Conservation (phyloP, 2,797 vertebrate genomes). For the Sebastes cheni region DNA sequence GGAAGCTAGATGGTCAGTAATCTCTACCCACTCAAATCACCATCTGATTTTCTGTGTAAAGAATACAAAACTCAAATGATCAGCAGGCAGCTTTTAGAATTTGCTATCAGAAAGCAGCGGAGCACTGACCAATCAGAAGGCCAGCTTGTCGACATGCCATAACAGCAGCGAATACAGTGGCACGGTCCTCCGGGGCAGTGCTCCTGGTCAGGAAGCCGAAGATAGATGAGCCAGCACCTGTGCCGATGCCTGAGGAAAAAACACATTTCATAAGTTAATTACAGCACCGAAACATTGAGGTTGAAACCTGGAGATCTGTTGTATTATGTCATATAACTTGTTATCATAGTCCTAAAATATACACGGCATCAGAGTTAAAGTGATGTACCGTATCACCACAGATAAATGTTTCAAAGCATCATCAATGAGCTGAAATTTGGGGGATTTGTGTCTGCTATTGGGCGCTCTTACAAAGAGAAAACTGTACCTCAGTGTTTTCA, state of each 20-base stretch:
- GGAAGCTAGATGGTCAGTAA: neutral
- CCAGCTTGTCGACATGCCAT: slow-evolving; percentile 89
- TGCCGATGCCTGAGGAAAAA: slow-evolving; percentile 80
- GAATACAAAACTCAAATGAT: neutral
- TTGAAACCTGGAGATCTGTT: neutral
- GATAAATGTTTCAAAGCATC: neutral
- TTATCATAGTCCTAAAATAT: neutral
- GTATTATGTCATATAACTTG: neutral
- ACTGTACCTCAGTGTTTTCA: neutral
- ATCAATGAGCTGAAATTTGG: neutral
- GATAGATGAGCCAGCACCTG: slow-evolving; percentile 86
- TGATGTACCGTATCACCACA: neutral
- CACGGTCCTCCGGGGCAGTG: slow-evolving; percentile 80
- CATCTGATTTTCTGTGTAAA: neutral
- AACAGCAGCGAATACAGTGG: slow-evolving; percentile 85
- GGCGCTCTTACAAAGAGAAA: no score
- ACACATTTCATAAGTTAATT: neutral
- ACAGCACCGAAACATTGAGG: neutral
- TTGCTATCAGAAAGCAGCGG: neutral
- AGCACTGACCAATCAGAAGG: slow-evolving; percentile 85
- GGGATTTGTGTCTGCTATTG: neutral
- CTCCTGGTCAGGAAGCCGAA: slow-evolving; percentile 85
- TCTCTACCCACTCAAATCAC: neutral
- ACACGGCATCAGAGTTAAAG: no score
- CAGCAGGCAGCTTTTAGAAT: neutral